These are phyloP conservation scores for Zaprionus gabonicus DNA, from an alignment of 1,140 invertebrate species.

Conservation along the genomic window DNA sequence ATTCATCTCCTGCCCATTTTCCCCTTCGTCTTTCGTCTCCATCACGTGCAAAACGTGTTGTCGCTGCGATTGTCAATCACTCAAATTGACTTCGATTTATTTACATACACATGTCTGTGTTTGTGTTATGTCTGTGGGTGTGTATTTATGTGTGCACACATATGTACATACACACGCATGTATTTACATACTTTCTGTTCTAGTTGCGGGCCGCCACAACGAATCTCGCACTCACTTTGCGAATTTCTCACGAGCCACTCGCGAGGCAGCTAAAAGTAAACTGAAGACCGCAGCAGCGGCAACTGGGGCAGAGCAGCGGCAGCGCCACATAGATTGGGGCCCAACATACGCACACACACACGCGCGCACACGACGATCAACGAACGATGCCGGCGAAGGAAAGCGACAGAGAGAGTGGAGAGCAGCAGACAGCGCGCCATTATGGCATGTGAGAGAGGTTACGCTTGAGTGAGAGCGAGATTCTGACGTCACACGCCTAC, in stretches of 20 bases:
- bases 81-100: constrained; percentile 69
- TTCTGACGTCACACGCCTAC: constrained; percentile 16
- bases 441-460: background rate
- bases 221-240: constrained; percentile 41
- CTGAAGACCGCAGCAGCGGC: constrained; percentile 40
- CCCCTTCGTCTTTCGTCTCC: background rate
- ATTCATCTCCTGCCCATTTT: background rate
- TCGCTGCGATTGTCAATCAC: constrained; percentile 9
- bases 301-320: constrained; percentile 16
- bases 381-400: constrained; percentile 1
- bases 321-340: constrained; percentile 27
- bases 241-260: constrained; percentile 37
- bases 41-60: background rate
- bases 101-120: constrained; percentile 3
- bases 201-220: constrained; percentile 18
- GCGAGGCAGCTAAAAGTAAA: constrained; percentile 43
- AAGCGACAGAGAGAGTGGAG: background rate
- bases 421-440: constrained; percentile 8
- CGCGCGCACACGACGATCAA: constrained; percentile 12
- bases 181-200: constrained; percentile 44
- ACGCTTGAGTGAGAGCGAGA: constrained; percentile 15
- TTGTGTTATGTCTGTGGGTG: background rate
- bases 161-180: background rate
- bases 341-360: constrained; percentile 38
- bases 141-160: background rate